Conservation (phyloP, 2,888 invertebrate species). For the Cataglyphis altisquamis region DNA sequence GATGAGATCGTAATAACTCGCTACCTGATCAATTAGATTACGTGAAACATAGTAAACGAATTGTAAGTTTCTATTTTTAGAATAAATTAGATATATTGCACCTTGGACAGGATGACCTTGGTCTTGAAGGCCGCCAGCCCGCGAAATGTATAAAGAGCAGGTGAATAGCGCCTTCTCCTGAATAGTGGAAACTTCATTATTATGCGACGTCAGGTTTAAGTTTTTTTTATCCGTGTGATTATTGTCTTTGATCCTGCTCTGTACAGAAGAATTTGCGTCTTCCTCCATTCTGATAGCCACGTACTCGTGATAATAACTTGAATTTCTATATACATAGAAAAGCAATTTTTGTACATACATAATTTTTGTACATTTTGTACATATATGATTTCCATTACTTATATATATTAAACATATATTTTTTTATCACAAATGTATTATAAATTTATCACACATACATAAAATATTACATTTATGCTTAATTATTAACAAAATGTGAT, state of each 20-base stretch:
- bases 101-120: slow-evolving; percentile 71
- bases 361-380: not conserved
- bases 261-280: slow-evolving; percentile 36
- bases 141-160: slow-evolving; percentile 82
- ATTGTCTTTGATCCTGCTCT: slow-evolving; percentile 33
- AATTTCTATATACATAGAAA: slow-evolving; percentile 4
- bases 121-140: slow-evolving; percentile 73
- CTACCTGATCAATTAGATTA: slow-evolving; percentile 57
- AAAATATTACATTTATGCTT: not conserved
- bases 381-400: not conserved
- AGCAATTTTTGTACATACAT: not conserved
- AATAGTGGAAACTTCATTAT: slow-evolving; percentile 15
- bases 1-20: slow-evolving; percentile 72
- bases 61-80: slow-evolving; percentile 8
- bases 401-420: not conserved
- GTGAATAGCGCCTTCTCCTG: slow-evolving; percentile 71
- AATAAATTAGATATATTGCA: slow-evolving; percentile 27
- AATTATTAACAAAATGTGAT: not conserved
- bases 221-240: slow-evolving; percentile 14
- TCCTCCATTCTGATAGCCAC: slow-evolving; percentile 73
- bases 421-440: not conserved
- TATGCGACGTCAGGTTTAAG: not conserved
- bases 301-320: slow-evolving; percentile 28
- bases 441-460: not conserved
- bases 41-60: not conserved